Evolutionary conservation across 2,888 invertebrate genomes (phyloP).

Genomic region (Tetragonisca angustula): DNA sequence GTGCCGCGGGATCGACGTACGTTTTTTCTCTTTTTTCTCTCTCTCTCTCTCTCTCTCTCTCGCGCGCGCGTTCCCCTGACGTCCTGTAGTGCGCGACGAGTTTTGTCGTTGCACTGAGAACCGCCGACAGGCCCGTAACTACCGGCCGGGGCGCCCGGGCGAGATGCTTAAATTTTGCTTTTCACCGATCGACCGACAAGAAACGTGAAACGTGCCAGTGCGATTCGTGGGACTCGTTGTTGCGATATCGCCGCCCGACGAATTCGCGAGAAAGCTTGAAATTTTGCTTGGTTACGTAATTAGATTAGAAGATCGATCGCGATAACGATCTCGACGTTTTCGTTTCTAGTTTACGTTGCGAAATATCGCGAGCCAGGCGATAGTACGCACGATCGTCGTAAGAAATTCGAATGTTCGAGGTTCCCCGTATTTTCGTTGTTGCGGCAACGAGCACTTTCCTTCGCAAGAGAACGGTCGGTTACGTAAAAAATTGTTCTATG

Average conservation of each 20-base stretch:
- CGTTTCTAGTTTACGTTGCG: slow-evolving; percentile 1
- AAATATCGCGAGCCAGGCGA: neutral
- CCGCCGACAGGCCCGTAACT: slow-evolving; percentile 18
- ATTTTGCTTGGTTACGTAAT: neutral
- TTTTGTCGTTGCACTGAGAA: slow-evolving; percentile 15
- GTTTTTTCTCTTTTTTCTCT: neutral
- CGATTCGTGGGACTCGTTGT: too few species aligned
- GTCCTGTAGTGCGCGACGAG: slow-evolving; percentile 23
- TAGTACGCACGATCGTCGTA: neutral
- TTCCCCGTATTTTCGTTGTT: neutral
- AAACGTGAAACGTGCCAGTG: neutral
- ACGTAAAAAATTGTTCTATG: neutral
- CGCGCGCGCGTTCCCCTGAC: slow-evolving; percentile 1
- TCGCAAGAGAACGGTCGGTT: neutral
- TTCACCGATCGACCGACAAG: neutral
- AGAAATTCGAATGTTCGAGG: neutral
- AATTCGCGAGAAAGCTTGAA: neutral
- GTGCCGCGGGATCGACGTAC: slow-evolving; percentile 18
- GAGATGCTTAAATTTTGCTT: neutral
- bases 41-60: too few species aligned
- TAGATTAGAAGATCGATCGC: neutral
- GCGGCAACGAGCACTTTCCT: neutral
- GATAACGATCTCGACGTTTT: slow-evolving; percentile 21
- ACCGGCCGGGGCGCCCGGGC: neutral
- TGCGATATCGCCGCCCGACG: neutral